Percentiles rank a stretch among this genome's conserved stretches.
phyloP scores from a whole-genome alignment of 1,140 invertebrate species.

The Tetraneura akinire region DNA sequence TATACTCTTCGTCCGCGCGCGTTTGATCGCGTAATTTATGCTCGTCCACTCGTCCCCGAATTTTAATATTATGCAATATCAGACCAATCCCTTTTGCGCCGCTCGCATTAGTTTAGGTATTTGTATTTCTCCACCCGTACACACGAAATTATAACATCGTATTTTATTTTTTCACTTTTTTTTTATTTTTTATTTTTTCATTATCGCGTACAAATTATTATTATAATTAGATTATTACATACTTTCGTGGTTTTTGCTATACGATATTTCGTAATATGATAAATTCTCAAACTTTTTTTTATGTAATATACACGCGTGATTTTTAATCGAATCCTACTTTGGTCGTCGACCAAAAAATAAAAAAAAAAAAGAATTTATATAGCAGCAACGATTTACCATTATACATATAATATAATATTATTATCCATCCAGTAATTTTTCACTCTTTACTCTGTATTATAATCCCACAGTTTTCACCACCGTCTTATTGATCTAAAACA shows the following conservation, averaged over 20 bases:
- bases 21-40: conserved; percentile 47
- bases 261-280: too few species aligned
- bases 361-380: conserved; percentile 1
- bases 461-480: not conserved
- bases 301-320: not conserved
- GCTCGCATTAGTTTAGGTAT: not conserved
- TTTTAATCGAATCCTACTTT: not conserved
- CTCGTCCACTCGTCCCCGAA: conserved; percentile 16
- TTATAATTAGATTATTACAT: not conserved
- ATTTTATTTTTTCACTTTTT: not conserved
- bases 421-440: not conserved
- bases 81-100: not conserved
- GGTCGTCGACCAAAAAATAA: too few species aligned
- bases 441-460: not conserved
- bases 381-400: not conserved
- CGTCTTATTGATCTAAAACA: not conserved
- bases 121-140: not conserved
- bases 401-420: too few species aligned
- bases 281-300: too few species aligned
- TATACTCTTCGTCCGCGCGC: not conserved
- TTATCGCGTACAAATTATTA: too few species aligned
- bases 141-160: not conserved
- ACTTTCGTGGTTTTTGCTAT: not conserved
- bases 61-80: conserved; percentile 41
- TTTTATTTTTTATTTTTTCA: not conserved